Evolutionary conservation across 2,113 vertebrate species (phyloP).

Genomic region (Suncus etruscus): DNA sequence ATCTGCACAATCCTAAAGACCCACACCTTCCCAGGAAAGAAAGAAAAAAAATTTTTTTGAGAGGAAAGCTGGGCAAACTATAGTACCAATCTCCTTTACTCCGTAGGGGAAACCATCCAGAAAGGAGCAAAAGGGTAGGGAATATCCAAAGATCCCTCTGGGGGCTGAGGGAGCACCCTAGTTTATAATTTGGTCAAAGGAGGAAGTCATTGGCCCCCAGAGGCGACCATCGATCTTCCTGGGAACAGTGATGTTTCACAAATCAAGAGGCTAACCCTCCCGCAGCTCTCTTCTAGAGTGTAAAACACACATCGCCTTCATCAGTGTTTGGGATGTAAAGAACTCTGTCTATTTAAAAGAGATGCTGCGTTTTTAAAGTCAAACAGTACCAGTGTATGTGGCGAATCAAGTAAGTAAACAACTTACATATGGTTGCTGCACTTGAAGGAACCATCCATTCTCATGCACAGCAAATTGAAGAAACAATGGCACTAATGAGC

Average conservation of each 20-base stretch:
- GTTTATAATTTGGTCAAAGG: slow-evolving; percentile 73
- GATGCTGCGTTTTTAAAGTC: slow-evolving; percentile 89
- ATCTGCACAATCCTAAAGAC: not conserved
- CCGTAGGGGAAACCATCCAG: slow-evolving; percentile 3
- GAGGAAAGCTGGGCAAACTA: not conserved
- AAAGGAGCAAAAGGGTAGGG: slow-evolving; percentile 44
- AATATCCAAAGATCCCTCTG: slow-evolving; percentile 20
- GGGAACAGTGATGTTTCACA: slow-evolving; percentile 76
- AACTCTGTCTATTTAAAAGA: slow-evolving; percentile 87
- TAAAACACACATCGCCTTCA: slow-evolving; percentile 86
- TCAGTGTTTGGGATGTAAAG: slow-evolving; percentile 86
- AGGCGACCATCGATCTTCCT: slow-evolving; percentile 69
- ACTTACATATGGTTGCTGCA: slow-evolving; percentile 92
- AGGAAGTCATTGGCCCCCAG: slow-evolving; percentile 65
- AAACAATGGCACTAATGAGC: slow-evolving; percentile 96
- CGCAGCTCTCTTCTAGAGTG: slow-evolving; percentile 84
- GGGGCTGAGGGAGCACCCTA: slow-evolving; percentile 34
- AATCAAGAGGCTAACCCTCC: slow-evolving; percentile 83
- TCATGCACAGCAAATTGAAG: slow-evolving; percentile 91
- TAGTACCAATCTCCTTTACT: not conserved
- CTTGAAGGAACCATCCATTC: slow-evolving; percentile 92
- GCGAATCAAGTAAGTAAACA: slow-evolving; percentile 95
- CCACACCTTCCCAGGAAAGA: slow-evolving; percentile 33
- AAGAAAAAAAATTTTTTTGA: not conserved
- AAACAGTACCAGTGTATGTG: slow-evolving; percentile 93